Evolutionary conservation across 30 jellyfish, hydroid and myxozoan species (phyloP), one percentile per base, ranked within the genome.

Genomic region (Hydractinia symbiolongicarpus): DNA sequence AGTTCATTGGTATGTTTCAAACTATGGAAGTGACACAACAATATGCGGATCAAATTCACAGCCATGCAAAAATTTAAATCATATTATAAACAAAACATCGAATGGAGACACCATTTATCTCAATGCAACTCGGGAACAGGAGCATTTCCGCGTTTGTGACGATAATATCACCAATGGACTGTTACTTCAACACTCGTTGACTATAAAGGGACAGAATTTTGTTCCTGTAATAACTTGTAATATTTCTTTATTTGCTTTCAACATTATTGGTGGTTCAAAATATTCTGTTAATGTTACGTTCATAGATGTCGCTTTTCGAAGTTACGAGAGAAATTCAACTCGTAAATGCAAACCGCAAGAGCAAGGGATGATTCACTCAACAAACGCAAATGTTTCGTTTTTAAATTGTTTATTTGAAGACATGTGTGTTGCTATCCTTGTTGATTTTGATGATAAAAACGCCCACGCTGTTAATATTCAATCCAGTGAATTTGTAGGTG

Each of bases 321-420:
- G 54, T 20, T 6, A 20, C 50, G n/a, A 50, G 19, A 44, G 19
- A 67, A n/a, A 9, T 11, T 21, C 10, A 16, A 30, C 10, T 66
- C 19, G 19, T 52, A 49, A 54, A 16, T 91, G 97, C 78, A 76
- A 55, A 54, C 94, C 97, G 5, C 67, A 83, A 8, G 77, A 85
- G 4, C 55, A 73, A 51, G 98, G 96, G 9, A 55, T 83, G 13
- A 56, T 92, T 14, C 16, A 55, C 9, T 10, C 79, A 66, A 66
- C 50, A 14, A 84, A 81, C 9, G 96, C 87, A 11, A 67, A 71
- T 51, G 16, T 92, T 19, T 40, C 30, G 69, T 44, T 92, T 13
- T 56, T 44, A 16, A 76, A 64, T 44, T 86, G 96, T 60, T 57
- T 62, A 4, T 78, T 92, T 79, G 19, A 53, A 19, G 40, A 69